These are phyloP conservation scores for Hypanus sabinus DNA, from an alignment of 2,113 vertebrate genomes.

Conservation along the genomic window DNA sequence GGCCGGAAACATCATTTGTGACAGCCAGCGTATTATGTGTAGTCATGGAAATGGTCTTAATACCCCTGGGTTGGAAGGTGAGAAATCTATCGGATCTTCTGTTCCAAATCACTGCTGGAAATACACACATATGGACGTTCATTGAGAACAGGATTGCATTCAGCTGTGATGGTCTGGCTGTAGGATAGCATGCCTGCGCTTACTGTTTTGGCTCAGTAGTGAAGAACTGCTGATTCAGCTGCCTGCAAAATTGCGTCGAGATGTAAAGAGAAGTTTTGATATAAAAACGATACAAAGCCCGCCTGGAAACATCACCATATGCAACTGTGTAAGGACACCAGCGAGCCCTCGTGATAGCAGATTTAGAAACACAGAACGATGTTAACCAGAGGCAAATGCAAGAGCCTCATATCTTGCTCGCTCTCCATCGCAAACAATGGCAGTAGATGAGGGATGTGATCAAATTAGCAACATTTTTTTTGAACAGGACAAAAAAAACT, in stretches of 20 bases:
- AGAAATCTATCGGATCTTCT: background rate
- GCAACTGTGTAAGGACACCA: background rate
- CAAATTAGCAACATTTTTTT: slow-evolving; percentile 11
- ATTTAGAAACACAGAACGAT: background rate
- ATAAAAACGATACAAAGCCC: background rate
- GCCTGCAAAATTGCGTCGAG: background rate
- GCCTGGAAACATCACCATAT: background rate
- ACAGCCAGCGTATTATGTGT: background rate
- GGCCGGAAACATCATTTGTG: background rate
- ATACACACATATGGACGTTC: background rate
- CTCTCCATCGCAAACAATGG: background rate
- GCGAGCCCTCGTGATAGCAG: background rate
- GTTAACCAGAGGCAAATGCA: background rate
- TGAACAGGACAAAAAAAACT: background rate
- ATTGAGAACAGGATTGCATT: background rate
- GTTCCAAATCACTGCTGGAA: background rate
- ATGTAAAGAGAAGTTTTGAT: background rate
- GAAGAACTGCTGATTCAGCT: background rate
- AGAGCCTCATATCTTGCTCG: background rate
- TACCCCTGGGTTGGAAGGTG: background rate
- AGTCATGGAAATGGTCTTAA: background rate
- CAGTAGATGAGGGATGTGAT: background rate
- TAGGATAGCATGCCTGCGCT: background rate
- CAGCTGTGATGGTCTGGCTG: background rate
- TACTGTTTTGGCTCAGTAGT: background rate